phyloP scores from a whole-genome alignment of 2,113 vertebrate species.

The Petrocephalus microphthalmus region DNA sequence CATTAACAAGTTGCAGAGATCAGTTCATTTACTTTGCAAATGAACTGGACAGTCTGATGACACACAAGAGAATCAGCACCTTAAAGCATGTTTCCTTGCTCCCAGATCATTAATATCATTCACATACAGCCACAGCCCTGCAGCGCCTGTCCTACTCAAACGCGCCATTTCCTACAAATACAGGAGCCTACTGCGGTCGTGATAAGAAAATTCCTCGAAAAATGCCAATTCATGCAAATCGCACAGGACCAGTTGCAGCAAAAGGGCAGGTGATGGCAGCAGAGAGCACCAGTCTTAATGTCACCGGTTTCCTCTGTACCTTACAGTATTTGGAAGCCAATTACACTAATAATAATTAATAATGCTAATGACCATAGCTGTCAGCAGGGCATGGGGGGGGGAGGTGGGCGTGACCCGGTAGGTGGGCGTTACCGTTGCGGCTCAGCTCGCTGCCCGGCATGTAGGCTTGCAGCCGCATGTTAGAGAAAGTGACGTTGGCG shows the following conservation, averaged over 20 bases:
- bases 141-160: not conserved
- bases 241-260: not conserved
- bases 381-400: not conserved
- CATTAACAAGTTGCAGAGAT: not conserved
- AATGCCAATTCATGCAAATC: not conserved
- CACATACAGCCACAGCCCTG: not conserved
- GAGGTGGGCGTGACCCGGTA: not conserved
- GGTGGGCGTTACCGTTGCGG: conserved; percentile 53
- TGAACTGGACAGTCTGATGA: not conserved
- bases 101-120: not conserved
- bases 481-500: conserved; percentile 57
- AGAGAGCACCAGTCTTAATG: not conserved
- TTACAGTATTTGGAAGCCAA: not conserved
- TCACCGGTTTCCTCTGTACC: not conserved
- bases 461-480: conserved; percentile 76
- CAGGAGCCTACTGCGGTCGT: not conserved
- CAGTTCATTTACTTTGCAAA: not conserved
- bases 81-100: not conserved
- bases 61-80: not conserved
- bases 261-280: not conserved
- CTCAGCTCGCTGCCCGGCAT: conserved; percentile 65
- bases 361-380: not conserved
- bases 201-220: not conserved
- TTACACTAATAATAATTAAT: not conserved
- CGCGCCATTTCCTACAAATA: not conserved